Conservation (phyloP, 2,888 invertebrate genomes). For the Eudemis profundana region DNA sequence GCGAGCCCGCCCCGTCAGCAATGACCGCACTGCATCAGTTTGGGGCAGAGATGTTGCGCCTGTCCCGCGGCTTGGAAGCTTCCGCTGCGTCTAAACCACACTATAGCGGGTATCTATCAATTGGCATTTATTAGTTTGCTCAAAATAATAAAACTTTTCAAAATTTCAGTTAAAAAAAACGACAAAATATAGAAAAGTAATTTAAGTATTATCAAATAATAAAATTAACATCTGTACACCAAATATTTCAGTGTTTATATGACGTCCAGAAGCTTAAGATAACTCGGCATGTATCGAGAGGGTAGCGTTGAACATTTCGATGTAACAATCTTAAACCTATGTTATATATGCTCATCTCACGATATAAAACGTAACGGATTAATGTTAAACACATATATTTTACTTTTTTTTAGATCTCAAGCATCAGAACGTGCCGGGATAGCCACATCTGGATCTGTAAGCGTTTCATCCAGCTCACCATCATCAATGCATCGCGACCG, state of each 20-base stretch:
- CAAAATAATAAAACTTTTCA: background rate
- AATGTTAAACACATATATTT: background rate
- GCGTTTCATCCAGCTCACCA: conserved; percentile 79
- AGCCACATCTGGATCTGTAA: conserved; percentile 78
- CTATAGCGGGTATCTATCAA: conserved; percentile 76
- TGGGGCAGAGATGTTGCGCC: conserved; percentile 94
- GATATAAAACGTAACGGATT: too few relatives aligned
- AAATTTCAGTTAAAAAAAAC: background rate
- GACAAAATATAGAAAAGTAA: background rate
- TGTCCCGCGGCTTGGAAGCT: conserved; percentile 92
- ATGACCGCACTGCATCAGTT: conserved; percentile 94
- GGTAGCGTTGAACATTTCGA: too few relatives aligned
- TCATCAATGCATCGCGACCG: conserved; percentile 79
- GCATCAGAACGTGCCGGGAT: conserved; percentile 76
- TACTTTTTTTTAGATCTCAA: conserved; percentile 66
- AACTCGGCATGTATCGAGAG: too few relatives aligned
- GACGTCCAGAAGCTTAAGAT: too few relatives aligned
- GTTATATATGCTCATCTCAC: too few relatives aligned
- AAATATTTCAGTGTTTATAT: too few relatives aligned
- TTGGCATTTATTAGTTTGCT: conserved; percentile 70
- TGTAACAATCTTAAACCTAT: too few relatives aligned
- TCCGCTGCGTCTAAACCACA: conserved; percentile 84
- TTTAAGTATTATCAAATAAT: background rate
- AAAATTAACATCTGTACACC: too few relatives aligned
- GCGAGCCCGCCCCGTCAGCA: conserved; percentile 91